Conservation (phyloP, 2,113 vertebrate species). For the Ochotona princeps region DNA sequence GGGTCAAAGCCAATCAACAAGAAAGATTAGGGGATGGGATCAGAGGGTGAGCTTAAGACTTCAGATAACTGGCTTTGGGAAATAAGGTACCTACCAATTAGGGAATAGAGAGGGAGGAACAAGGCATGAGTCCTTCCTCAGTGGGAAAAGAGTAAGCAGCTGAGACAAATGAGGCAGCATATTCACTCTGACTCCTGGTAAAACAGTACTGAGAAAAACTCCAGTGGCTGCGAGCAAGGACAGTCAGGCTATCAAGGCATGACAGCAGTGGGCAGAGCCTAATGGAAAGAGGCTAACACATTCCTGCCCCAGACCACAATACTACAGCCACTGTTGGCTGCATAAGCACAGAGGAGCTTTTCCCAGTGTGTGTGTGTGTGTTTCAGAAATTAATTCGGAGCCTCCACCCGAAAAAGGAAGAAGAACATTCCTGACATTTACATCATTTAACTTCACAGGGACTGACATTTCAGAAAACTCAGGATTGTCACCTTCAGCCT, state of each 20-base stretch:
- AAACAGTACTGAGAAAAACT: neutral
- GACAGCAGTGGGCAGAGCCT: too few species aligned
- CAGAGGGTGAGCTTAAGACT: neutral
- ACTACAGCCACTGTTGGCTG: neutral
- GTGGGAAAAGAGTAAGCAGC: neutral
- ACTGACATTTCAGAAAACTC: conserved; percentile 73
- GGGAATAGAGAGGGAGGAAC: neutral
- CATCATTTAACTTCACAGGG: conserved; percentile 68
- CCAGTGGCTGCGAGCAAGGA: neutral
- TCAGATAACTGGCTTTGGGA: neutral
- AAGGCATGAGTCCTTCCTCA: neutral
- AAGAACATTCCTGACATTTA: conserved; percentile 56
- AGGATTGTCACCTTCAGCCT: conserved; percentile 56
- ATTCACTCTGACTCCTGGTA: neutral
- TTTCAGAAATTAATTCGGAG: conserved; percentile 59
- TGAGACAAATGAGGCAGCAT: neutral
- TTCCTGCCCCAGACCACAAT: neutral
- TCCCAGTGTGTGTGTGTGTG: neutral
- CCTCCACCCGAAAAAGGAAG: neutral
- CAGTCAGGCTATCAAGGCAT: neutral
- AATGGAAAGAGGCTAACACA: neutral
- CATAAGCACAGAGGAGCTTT: neutral
- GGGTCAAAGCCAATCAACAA: neutral
- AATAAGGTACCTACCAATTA: neutral
- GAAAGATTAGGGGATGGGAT: neutral